These are phyloP conservation scores for Pocota personata DNA, from an alignment of 2,888 invertebrate genomes.

Conservation along the genomic window DNA sequence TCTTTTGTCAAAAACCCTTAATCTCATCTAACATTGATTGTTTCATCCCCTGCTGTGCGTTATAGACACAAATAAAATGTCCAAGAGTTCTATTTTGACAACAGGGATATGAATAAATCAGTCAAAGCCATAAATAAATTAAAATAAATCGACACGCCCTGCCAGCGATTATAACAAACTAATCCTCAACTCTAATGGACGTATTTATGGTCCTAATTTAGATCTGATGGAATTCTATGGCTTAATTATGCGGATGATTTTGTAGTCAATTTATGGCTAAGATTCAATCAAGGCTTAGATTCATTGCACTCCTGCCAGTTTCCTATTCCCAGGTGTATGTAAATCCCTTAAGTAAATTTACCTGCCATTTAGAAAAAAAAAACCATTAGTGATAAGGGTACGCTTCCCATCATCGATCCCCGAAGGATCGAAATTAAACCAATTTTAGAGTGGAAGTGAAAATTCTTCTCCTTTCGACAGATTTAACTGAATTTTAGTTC, in stretches of 20 bases:
- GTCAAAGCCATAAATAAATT: conserved; percentile 11
- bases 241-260: conserved; percentile 24
- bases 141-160: neutral
- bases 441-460: conserved; percentile 16
- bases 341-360: conserved; percentile 13
- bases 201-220: conserved; percentile 6
- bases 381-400: neutral
- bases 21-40: neutral
- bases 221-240: conserved; percentile 1
- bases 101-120: conserved; percentile 26
- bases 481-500: conserved; percentile 1
- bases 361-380: neutral
- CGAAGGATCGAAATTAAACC: neutral
- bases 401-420: neutral
- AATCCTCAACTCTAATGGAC: neutral
- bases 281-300: neutral
- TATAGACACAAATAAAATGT: neutral
- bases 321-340: neutral
- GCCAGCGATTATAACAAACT: conserved; percentile 11
- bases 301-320: neutral
- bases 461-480: neutral
- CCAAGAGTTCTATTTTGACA: neutral
- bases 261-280: conserved; percentile 5
- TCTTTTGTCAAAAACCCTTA: neutral
- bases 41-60: neutral